phyloP scores from a whole-genome alignment of 2,797 vertebrate species.

The Taeniopygia guttata region DNA sequence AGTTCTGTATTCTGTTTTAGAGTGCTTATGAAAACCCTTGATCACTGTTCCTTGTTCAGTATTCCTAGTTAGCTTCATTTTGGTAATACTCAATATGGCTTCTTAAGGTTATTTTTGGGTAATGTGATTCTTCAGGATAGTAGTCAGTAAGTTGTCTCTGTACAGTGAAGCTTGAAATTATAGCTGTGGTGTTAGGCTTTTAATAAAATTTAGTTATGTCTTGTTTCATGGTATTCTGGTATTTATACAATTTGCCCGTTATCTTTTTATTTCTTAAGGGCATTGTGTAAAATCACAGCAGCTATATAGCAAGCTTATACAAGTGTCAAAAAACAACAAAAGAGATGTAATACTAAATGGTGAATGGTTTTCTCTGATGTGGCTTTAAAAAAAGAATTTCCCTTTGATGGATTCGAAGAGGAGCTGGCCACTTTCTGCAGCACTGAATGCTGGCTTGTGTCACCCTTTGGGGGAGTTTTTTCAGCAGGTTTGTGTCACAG shows the following conservation, averaged over 20 bases:
- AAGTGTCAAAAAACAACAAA: conserved; percentile 48
- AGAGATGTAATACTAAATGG: conserved; percentile 40
- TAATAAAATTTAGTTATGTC: conserved; percentile 35
- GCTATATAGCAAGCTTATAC: conserved; percentile 19
- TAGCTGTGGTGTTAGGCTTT: not conserved
- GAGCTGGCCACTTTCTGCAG: conserved; percentile 15
- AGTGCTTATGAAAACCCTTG: not conserved
- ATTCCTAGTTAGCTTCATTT: not conserved
- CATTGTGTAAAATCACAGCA: conserved; percentile 51
- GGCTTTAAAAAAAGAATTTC: conserved; percentile 37
- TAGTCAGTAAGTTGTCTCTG: not conserved
- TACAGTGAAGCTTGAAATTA: conserved; percentile 11
- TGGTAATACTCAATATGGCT: not conserved
- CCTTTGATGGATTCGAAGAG: conserved; percentile 33
- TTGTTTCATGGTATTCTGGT: conserved; percentile 18
- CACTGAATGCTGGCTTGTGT: conserved; percentile 47
- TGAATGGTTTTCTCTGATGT: conserved; percentile 54
- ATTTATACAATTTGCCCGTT: conserved; percentile 39
- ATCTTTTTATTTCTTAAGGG: conserved; percentile 48
- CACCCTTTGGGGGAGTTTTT: conserved; percentile 34
- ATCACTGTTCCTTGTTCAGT: not conserved
- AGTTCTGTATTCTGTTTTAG: not conserved
- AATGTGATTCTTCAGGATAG: not conserved
- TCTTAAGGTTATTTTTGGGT: conserved; percentile 9
- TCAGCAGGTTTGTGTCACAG: conserved; percentile 38